Evolutionary conservation across 2,113 vertebrate species (phyloP).

Genomic region (Megaceryle torquata): DNA sequence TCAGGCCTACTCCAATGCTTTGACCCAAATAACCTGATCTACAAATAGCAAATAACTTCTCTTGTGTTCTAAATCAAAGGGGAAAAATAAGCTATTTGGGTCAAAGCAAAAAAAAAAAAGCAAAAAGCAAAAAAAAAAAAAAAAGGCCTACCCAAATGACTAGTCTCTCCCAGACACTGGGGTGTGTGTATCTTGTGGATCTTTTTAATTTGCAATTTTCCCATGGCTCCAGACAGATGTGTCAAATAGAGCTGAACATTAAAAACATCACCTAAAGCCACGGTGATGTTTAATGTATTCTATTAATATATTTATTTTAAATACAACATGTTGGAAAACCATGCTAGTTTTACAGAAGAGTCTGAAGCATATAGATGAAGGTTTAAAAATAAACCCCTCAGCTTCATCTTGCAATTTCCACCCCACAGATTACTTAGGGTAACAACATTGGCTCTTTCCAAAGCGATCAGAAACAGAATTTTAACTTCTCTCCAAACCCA

Average conservation of each 20-base stretch:
- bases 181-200: conserved; percentile 47
- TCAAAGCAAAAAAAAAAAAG: background rate
- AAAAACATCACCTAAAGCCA: conserved; percentile 59
- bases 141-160: conserved; percentile 43
- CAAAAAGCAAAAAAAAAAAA: background rate
- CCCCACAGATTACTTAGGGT: background rate
- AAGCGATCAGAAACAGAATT: conserved; percentile 32
- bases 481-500: conserved; percentile 30
- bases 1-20: conserved; percentile 18
- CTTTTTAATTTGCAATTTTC: conserved; percentile 68
- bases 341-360: background rate
- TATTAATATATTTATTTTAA: conserved; percentile 45
- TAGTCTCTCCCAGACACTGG: conserved; percentile 45
- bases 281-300: conserved; percentile 19
- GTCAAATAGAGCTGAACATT: conserved; percentile 46
- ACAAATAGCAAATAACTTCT: conserved; percentile 65
- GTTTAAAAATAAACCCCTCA: background rate
- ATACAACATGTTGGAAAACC: background rate
- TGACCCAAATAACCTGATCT: conserved; percentile 68
- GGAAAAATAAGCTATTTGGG: conserved; percentile 67
- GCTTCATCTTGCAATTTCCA: background rate
- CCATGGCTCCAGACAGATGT: conserved; percentile 64
- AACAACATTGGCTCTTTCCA: conserved; percentile 40
- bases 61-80: conserved; percentile 51
- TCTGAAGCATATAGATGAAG: background rate